Conservation (phyloP, 2,113 vertebrate genomes). For the Sardina pilchardus region DNA sequence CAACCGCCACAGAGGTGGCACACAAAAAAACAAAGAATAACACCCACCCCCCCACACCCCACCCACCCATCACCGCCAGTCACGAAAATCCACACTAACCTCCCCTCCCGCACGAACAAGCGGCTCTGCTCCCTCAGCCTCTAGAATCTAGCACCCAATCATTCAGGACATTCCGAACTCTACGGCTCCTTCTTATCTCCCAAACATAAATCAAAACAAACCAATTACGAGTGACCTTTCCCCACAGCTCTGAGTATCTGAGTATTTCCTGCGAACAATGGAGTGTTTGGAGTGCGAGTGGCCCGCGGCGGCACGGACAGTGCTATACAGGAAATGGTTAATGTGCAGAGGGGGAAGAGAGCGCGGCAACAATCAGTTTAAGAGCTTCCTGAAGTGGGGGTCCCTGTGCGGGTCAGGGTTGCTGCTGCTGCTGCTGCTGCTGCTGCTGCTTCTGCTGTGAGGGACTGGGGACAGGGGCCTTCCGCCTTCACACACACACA, state of each 20-base stretch:
- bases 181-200: background rate
- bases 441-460: background rate
- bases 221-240: conserved; percentile 11
- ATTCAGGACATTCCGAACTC: background rate
- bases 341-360: conserved; percentile 51
- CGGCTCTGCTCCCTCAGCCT: background rate
- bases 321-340: conserved; percentile 54
- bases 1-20: background rate
- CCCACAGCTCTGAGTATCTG: background rate
- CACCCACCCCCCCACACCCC: background rate
- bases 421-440: background rate
- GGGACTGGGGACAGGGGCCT: background rate
- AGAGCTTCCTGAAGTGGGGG: conserved; percentile 55
- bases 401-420: conserved; percentile 6
- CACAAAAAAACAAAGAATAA: background rate
- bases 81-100: background rate
- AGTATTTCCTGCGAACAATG: conserved; percentile 55
- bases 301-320: conserved; percentile 29
- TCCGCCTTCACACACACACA: background rate
- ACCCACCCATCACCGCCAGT: background rate
- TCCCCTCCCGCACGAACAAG: background rate
- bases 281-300: conserved; percentile 37
- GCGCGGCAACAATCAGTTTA: conserved; percentile 49
- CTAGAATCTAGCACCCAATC: background rate
- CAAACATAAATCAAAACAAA: conserved; percentile 22